phyloP scores from a whole-genome alignment of 2,888 invertebrate genomes.

The Nomada ferruginata region DNA sequence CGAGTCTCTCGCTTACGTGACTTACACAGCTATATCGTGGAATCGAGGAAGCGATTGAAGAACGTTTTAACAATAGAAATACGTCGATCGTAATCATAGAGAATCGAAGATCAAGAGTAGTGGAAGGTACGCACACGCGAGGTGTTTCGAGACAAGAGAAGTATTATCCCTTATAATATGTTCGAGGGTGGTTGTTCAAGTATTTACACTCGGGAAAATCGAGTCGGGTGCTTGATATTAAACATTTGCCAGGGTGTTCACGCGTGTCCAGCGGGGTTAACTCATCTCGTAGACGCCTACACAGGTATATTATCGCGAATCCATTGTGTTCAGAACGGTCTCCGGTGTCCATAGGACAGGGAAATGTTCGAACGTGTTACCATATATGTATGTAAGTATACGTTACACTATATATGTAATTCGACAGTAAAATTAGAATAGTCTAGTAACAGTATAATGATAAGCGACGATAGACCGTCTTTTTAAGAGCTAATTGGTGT shows the following conservation, averaged over 20 bases:
- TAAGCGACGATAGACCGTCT: conserved; percentile 80
- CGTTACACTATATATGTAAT: conserved; percentile 28
- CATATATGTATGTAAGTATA: conserved; percentile 8
- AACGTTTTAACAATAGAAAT: neutral
- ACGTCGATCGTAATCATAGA: neutral
- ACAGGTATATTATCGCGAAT: conserved; percentile 23
- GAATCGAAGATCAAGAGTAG: neutral
- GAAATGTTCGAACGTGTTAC: conserved; percentile 19
- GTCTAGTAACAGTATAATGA: conserved; percentile 69
- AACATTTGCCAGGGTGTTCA: conserved; percentile 1
- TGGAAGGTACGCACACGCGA: neutral
- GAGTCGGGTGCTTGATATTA: conserved; percentile 16
- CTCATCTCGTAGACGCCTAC: conserved; percentile 19
- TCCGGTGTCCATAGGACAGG: conserved; percentile 26
- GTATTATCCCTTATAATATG: neutral
- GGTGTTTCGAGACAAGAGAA: neutral
- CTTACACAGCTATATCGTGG: neutral
- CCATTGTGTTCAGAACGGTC: conserved; percentile 15
- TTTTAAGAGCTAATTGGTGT: conserved; percentile 84
- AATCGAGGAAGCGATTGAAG: neutral
- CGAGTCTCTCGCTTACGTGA: neutral
- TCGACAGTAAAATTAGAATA: conserved; percentile 62
- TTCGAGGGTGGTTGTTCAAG: neutral
- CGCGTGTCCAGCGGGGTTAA: conserved; percentile 34
- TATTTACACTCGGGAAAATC: conserved; percentile 23